Evolutionary conservation across 2,888 invertebrate species (phyloP).

Genomic region (Gymnocheta viridis): DNA sequence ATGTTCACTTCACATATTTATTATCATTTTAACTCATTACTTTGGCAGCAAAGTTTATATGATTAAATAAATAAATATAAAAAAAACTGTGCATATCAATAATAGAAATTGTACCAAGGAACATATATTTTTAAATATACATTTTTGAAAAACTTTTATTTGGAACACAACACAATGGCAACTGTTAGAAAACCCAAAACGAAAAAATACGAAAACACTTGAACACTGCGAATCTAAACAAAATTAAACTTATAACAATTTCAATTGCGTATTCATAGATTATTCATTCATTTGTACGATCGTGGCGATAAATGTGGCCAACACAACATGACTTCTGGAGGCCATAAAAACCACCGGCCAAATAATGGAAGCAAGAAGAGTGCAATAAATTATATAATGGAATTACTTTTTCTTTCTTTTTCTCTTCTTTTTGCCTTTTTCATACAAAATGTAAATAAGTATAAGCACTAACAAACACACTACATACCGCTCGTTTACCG

Average conservation of each 20-base stretch:
- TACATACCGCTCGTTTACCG: no score
- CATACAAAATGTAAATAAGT: background rate
- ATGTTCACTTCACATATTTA: no score
- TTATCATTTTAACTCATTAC: no score
- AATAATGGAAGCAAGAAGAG: conserved; percentile 29
- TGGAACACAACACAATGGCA: conserved; percentile 25
- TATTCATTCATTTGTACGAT: conserved; percentile 24
- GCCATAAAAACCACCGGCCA: conserved; percentile 49
- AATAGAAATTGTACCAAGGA: background rate
- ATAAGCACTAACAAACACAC: no score
- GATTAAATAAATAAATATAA: no score
- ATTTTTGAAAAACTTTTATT: background rate
- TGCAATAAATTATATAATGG: conserved; percentile 28
- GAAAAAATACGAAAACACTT: conserved; percentile 25
- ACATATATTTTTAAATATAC: background rate
- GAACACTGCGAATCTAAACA: conserved; percentile 23
- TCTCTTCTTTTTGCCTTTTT: conserved; percentile 10
- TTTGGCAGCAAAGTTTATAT: no score
- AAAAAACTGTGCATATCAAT: background rate
- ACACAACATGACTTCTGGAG: conserved; percentile 62
- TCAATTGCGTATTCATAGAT: conserved; percentile 45
- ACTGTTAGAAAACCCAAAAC: conserved; percentile 19
- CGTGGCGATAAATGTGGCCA: conserved; percentile 55
- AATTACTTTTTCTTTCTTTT: conserved; percentile 40
- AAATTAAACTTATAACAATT: conserved; percentile 42